phyloP scores from a whole-genome alignment of 2,888 invertebrate genomes.

The Trissonchulus sp. region DNA sequence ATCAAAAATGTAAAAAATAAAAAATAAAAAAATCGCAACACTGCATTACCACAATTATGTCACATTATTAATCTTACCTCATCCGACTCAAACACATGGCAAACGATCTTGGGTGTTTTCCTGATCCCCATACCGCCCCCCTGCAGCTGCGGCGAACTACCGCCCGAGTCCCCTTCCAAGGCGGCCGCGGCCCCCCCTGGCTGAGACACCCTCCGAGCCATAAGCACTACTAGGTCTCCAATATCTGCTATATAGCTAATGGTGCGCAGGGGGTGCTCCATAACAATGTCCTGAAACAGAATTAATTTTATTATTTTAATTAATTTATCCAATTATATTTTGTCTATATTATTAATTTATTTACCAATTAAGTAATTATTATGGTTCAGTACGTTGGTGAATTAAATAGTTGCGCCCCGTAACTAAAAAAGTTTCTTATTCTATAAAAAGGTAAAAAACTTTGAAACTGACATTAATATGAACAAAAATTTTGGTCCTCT shows the following conservation, averaged over 20 bases:
- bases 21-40: neutral
- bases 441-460: too few species aligned
- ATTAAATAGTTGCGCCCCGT: too few species aligned
- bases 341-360: neutral
- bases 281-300: conserved; percentile 54
- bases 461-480: too few species aligned
- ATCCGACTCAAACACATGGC: conserved; percentile 98
- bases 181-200: conserved; percentile 60
- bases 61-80: conserved; percentile 64
- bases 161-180: neutral
- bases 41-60: neutral
- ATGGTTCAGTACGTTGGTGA: too few species aligned
- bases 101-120: conserved; percentile 76
- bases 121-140: conserved; percentile 39
- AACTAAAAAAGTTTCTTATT: too few species aligned
- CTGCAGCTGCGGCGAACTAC: too few species aligned
- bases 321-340: conserved; percentile 6
- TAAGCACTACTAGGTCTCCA: conserved; percentile 91
- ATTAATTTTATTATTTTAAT: neutral
- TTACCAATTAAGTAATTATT: too few species aligned
- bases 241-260: conserved; percentile 99
- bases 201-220: conserved; percentile 89
- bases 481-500: too few species aligned
- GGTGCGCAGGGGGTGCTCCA: conserved; percentile 96
- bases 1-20: too few species aligned